Evolutionary conservation across 2,888 invertebrate genomes (phyloP), one percentile per base, ranked within the genome.

Genomic region (Stratiomys singularior): DNA sequence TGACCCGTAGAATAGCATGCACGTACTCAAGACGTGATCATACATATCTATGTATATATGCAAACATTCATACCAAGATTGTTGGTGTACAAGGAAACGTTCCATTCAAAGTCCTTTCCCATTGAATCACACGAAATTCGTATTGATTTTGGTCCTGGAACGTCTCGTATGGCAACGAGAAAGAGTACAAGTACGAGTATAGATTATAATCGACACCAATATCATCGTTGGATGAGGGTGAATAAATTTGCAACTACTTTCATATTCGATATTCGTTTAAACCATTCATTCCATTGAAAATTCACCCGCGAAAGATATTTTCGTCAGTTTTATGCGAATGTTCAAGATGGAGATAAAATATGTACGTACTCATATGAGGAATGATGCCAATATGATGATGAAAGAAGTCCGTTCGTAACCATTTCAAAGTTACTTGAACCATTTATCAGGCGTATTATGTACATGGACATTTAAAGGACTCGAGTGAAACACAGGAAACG

Each of bases 131-230:
- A 52, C 15, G 4, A 37, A 3, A 52, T 15, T 9, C 4, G 52
- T 52, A 52, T 52, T 52, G 52, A 52, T 52, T 52, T 13, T 4
- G 37, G 9, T 52, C 15, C 18, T 18, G 4, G 52, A 52, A 52
- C 4, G 52, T 52, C 52, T 52, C n/a, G 15, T 18, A 7, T 15
- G 18, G 15, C 52, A 52, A 52, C 37, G 5, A 9, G 37, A 9
- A 52, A 18, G 52, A 18, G 5, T 5, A 37, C 52, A 52, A 52
- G 52, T 9, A 18, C 37, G 52, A n/a, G 52, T 52, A 15, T 13
- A 52, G n/a, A 52, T 52, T 52, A 52, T n/a, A 5, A 52, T 52
- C 52, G 52, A 52, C 18, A 52, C 15, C 52, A 52, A 52, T 52
- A 52, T 9, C 52, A 15, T 9, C 52, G 15, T 18, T 52, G 15